These are phyloP conservation scores for Synergus gifuensis DNA, from an alignment of 2,888 invertebrate species.

Conservation along the genomic window DNA sequence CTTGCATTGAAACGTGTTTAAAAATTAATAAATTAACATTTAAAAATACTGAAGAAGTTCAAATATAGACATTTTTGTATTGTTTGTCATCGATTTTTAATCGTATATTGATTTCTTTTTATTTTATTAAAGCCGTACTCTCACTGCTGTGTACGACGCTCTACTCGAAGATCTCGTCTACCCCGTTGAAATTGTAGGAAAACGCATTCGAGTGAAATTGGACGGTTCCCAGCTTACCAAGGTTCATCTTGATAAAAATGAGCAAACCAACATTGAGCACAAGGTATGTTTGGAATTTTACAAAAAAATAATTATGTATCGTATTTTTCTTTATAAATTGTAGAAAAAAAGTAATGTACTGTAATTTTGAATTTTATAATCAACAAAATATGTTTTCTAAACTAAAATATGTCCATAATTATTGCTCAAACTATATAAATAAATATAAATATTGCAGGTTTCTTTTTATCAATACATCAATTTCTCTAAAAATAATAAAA, in stretches of 20 bases:
- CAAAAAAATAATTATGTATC: not conserved
- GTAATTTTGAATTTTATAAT: too few species aligned
- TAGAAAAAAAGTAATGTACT: too few species aligned
- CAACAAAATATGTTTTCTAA: too few species aligned
- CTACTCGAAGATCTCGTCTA: slow-evolving; percentile 98
- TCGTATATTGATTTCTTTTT: not conserved
- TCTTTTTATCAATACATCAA: too few species aligned
- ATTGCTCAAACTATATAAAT: too few species aligned
- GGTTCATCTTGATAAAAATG: slow-evolving; percentile 98
- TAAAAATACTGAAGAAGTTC: not conserved
- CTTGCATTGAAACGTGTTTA: too few species aligned
- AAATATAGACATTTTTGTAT: not conserved
- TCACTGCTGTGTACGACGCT: slow-evolving; percentile 98
- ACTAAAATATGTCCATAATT: too few species aligned
- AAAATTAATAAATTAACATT: too few species aligned
- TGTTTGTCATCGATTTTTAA: not conserved
- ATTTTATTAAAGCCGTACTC: slow-evolving; percentile 84
- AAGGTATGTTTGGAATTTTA: slow-evolving; percentile 83
- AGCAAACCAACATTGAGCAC: slow-evolving; percentile 99
- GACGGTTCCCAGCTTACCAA: slow-evolving; percentile 98
- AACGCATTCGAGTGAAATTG: slow-evolving; percentile 96
- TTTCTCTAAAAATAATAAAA: too few species aligned
- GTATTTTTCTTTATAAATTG: too few species aligned
- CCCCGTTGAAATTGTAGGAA: slow-evolving; percentile 99
- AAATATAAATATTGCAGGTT: too few species aligned